Evolutionary conservation across 2,888 invertebrate species (phyloP).

Genomic region (Zaprionus bogoriensis): DNA sequence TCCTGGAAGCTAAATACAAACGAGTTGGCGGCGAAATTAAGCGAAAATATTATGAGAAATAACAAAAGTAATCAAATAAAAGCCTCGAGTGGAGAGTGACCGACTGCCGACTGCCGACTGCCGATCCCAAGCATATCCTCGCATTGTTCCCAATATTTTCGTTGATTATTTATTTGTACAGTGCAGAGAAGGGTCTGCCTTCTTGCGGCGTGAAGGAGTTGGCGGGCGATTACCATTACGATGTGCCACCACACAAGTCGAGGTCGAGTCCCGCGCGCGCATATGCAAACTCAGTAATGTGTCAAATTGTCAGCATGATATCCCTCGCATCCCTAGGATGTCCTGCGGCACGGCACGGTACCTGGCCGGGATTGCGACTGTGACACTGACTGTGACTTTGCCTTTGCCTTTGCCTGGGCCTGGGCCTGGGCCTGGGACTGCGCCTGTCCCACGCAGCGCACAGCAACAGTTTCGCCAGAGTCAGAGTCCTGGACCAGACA

Average conservation of each 20-base stretch:
- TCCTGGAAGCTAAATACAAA: constrained; percentile 64
- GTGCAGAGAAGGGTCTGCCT: constrained; percentile 6
- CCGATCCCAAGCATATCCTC: constrained; percentile 1
- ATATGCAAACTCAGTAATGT: constrained; percentile 50
- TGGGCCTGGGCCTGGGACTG: constrained; percentile 19
- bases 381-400: background rate
- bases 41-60: constrained; percentile 75
- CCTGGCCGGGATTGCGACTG: constrained; percentile 42
- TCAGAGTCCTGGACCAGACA: constrained; percentile 41
- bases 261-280: constrained; percentile 19
- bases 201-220: constrained; percentile 67
- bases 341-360: too few relatives aligned
- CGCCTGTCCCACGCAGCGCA: constrained; percentile 60
- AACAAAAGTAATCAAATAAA: constrained; percentile 64
- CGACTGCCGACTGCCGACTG: background rate
- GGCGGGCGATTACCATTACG: constrained; percentile 67
- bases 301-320: constrained; percentile 70
- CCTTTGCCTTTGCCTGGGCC: constrained; percentile 25
- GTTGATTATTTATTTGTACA: constrained; percentile 45
- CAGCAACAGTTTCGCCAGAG: constrained; percentile 12
- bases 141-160: constrained; percentile 19
- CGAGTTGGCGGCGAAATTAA: constrained; percentile 48
- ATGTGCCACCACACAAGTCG: constrained; percentile 74
- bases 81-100: constrained; percentile 3
- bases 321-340: constrained; percentile 20